Evolutionary conservation across 2,113 vertebrate species (phyloP).

Genomic region (Lepus europaeus): DNA sequence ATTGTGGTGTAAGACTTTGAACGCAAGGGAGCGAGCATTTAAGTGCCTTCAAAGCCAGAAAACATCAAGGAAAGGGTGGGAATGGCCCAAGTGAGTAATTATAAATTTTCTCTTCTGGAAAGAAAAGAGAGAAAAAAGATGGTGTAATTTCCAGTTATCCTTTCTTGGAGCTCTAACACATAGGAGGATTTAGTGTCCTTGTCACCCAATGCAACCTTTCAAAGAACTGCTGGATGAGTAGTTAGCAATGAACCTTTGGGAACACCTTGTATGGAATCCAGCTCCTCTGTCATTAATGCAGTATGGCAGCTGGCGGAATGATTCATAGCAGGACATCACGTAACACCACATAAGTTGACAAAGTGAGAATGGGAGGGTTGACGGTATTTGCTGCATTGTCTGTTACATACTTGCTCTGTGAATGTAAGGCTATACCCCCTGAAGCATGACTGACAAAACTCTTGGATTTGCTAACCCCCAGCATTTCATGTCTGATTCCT

Average conservation of each 20-base stretch:
- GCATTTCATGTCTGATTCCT: conserved; percentile 62
- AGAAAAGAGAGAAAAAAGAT: conserved; percentile 69
- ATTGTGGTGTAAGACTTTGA: conserved; percentile 71
- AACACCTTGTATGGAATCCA: conserved; percentile 73
- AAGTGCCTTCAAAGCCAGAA: conserved; percentile 76
- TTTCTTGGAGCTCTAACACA: conserved; percentile 72
- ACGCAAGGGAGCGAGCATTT: conserved; percentile 58
- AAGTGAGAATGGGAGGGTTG: conserved; percentile 65
- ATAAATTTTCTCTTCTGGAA: conserved; percentile 77
- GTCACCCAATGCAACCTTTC: conserved; percentile 77
- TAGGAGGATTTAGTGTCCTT: conserved; percentile 78
- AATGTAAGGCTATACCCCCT: conserved; percentile 60
- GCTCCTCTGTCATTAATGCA: conserved; percentile 60
- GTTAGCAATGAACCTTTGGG: conserved; percentile 67
- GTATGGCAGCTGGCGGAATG: conserved; percentile 68
- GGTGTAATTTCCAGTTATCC: conserved; percentile 74
- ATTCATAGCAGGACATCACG: conserved; percentile 62
- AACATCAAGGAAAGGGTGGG: conserved; percentile 74
- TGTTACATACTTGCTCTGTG: conserved; percentile 43
- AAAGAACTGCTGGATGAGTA: conserved; percentile 74
- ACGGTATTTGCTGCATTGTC: conserved; percentile 37
- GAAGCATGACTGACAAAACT: conserved; percentile 68
- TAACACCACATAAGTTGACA: conserved; percentile 66
- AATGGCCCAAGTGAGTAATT: conserved; percentile 78
- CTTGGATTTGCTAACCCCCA: conserved; percentile 62